phyloP scores from a whole-genome alignment of 1,140 invertebrate genomes.

The Brachionus sp. region DNA sequence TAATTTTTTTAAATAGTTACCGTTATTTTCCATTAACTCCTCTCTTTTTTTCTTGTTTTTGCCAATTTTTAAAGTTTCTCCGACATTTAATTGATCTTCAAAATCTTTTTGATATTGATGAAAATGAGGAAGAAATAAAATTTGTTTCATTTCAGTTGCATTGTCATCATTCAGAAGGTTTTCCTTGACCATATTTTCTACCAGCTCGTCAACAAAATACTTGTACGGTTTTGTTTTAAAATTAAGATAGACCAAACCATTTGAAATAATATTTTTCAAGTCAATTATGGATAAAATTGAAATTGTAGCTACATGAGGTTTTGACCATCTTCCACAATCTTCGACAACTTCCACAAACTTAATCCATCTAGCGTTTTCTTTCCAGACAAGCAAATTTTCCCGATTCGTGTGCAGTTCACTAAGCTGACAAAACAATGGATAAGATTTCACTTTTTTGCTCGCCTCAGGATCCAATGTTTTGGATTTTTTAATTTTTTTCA shows the following conservation, averaged over 20 bases:
- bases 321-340: constrained; percentile 59
- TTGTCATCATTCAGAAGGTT: constrained; percentile 71
- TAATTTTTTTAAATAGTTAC: too few relatives aligned
- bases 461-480: neutral
- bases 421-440: constrained; percentile 38
- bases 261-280: constrained; percentile 53
- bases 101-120: constrained; percentile 24
- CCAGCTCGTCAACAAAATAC: constrained; percentile 80
- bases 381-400: neutral
- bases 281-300: constrained; percentile 59
- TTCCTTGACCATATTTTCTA: constrained; percentile 84
- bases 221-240: constrained; percentile 63
- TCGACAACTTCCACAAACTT: constrained; percentile 61
- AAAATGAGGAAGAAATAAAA: constrained; percentile 11
- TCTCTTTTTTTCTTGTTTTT: neutral
- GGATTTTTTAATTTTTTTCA: constrained; percentile 10
- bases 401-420: constrained; percentile 7
- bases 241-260: constrained; percentile 56
- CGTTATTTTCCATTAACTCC: constrained; percentile 66
- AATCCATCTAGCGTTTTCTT: constrained; percentile 55
- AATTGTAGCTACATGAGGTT: constrained; percentile 59
- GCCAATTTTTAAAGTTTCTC: neutral
- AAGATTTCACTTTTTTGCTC: neutral
- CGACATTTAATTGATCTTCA: neutral
- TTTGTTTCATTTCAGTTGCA: constrained; percentile 53